Base-by-base conservation (phyloP, 2,888 invertebrate genomes). In the Aleiodes testaceus region DNA sequence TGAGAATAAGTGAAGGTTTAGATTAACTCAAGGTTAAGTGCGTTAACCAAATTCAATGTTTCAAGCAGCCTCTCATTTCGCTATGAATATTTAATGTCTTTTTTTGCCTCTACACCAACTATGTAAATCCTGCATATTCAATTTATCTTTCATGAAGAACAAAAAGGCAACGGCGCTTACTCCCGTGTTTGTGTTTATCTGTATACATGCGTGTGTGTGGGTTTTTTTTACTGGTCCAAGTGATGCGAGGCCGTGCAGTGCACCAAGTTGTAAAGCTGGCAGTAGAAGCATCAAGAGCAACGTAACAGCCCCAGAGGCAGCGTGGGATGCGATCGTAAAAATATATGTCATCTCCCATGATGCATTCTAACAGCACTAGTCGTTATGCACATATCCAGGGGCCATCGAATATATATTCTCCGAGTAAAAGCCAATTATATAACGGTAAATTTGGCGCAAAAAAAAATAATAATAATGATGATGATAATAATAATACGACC, bases 241-340 rank as follows among this genome's bases (percentile, higher is more conserved):
- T 22, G 53, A 26, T 26, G 53, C 3, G 18, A 53, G 22, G n/a
- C 50, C 18, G 50, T 50, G n/a, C 18, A 18, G 53, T 26, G 26
- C 53, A 53, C 26, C 53, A 53, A 53, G 53, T 53, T 53, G 53
- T 53, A 53, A 53, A 53, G 53, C 26, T 53, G 12, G 16, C 26
- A 9, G 53, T 53, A 53, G n/a, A 12, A 53, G n/a, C 53, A 20
- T 22, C 26, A 26, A 49, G 16, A 16, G 14, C 49, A 49, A 49
- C 49, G 16, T n/a, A 49, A n/a, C 49, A 49, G 14, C 49, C 16
- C 49, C 49, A 26, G 53, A 53, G 36, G 36, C 36, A 36, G 36
- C 36, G 36, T 36, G 36, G 36, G 36, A 69, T 69, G 20, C 64
- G 42, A 59, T 42, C 42, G 44, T 42, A 11, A 59, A 42, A 59